A percentile compares a stretch with the other conserved stretches of the same genome.
Conservation (phyloP, 1,140 invertebrate species). For the Oedothorax gibbosus region DNA sequence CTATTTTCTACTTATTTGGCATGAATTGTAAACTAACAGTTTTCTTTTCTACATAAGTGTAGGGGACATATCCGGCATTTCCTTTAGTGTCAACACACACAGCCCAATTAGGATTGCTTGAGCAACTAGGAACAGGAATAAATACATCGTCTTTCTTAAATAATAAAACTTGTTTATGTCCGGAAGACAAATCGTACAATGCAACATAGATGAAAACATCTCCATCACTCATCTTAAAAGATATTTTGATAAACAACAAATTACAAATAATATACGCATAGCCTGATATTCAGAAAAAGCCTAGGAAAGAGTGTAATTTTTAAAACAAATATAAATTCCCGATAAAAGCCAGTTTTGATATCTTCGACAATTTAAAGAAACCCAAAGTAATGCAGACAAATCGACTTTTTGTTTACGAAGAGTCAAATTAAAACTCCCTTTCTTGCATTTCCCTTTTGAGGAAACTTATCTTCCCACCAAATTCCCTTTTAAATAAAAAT, state of each 20-base stretch:
- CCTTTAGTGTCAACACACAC: slow-evolving; percentile 40
- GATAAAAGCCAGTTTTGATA: background rate
- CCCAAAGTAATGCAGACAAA: slow-evolving; percentile 21
- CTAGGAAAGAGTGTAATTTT: background rate
- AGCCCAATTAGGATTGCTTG: slow-evolving; percentile 55
- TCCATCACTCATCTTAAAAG: slow-evolving; percentile 22
- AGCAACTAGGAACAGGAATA: slow-evolving; percentile 25
- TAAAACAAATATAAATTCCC: background rate
- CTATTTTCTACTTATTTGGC: background rate
- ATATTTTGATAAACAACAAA: background rate
- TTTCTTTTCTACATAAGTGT: slow-evolving; percentile 44
- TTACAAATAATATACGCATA: slow-evolving; percentile 4
- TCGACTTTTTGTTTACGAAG: slow-evolving; percentile 3
- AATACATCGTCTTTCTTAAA: slow-evolving; percentile 48
- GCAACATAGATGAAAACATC: slow-evolving; percentile 41
- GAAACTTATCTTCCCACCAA: background rate
- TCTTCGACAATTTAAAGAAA: background rate
- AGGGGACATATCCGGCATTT: slow-evolving; percentile 41
- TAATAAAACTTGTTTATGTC: slow-evolving; percentile 39
- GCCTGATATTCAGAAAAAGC: background rate
- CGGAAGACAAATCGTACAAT: slow-evolving; percentile 26
- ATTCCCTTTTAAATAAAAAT: background rate
- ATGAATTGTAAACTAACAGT: slow-evolving; percentile 2
- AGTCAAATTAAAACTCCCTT: slow-evolving; percentile 1
- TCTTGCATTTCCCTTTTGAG: background rate